These are phyloP conservation scores for Tragelaphus scriptus DNA, from an alignment of 2,113 vertebrate genomes.

Conservation along the genomic window DNA sequence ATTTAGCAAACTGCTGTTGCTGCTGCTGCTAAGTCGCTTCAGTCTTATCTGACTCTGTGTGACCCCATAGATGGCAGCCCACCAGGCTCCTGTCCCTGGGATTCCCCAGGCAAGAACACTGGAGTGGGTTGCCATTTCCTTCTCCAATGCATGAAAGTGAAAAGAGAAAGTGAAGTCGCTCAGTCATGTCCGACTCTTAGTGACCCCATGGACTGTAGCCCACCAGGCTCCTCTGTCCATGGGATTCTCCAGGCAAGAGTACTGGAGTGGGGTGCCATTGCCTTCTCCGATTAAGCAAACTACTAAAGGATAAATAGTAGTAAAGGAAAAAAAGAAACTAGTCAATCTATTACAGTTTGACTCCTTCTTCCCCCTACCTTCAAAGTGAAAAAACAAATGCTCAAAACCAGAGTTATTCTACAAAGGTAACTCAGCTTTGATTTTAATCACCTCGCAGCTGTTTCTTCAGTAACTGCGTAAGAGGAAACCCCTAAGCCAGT, in stretches of 20 bases:
- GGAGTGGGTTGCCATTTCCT: too few species aligned
- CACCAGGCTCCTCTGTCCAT: too few species aligned
- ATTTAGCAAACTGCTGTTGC: neutral
- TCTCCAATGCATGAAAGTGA: too few species aligned
- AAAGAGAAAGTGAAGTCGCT: too few species aligned
- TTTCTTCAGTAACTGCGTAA: neutral
- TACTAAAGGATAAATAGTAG: neutral
- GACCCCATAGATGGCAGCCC: too few species aligned
- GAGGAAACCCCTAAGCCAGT: neutral
- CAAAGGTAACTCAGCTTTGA: neutral
- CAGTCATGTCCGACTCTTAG: too few species aligned
- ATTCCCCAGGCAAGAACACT: too few species aligned
- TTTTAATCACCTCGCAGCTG: neutral
- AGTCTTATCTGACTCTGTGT: fast-evolving
- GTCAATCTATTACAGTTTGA: neutral
- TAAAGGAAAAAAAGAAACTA: neutral
- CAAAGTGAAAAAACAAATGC: neutral
- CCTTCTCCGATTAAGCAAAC: neutral
- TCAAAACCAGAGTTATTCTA: neutral
- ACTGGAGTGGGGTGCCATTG: too few species aligned
- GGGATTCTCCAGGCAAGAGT: too few species aligned
- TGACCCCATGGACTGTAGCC: too few species aligned
- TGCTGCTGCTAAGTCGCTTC: too few species aligned
- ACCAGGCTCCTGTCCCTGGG: too few species aligned
- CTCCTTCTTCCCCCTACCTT: neutral